Conservation (phyloP, 2,888 invertebrate species). For the Perdita meconis region DNA sequence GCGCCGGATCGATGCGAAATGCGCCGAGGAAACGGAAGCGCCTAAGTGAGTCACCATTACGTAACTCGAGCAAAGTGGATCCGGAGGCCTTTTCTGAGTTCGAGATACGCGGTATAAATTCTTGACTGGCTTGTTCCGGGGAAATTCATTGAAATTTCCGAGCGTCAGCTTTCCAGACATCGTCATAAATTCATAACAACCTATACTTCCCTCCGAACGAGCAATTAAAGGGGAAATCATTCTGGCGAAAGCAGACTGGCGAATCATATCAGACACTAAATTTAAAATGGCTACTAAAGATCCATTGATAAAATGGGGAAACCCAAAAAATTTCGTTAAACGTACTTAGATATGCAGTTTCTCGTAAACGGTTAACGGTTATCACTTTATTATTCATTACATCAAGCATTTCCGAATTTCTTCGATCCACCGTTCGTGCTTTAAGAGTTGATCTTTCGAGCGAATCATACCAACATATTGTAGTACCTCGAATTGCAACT, state of each 20-base stretch:
- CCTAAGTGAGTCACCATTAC: constrained; percentile 26
- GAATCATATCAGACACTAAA: neutral
- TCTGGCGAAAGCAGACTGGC: neutral
- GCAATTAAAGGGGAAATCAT: neutral
- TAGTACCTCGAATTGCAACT: no score
- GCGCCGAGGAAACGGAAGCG: constrained; percentile 27
- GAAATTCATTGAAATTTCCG: constrained; percentile 30
- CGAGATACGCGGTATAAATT: constrained; percentile 25
- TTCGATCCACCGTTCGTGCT: no score
- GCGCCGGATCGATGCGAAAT: constrained; percentile 32
- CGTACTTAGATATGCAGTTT: no score
- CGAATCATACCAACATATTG: no score
- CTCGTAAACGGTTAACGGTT: no score
- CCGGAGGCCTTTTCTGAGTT: constrained; percentile 8
- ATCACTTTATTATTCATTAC: no score
- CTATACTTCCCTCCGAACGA: neutral
- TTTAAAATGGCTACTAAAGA: no score
- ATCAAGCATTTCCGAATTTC: no score
- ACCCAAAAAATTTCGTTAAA: no score
- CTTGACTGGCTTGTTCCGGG: constrained; percentile 9
- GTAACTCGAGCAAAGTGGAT: constrained; percentile 36
- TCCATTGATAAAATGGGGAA: no score
- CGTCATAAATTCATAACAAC: constrained; percentile 13
- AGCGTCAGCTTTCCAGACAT: neutral
- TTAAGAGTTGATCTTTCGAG: no score